phyloP scores from a whole-genome alignment of 2,113 vertebrate genomes.

The Pimephales promelas region DNA sequence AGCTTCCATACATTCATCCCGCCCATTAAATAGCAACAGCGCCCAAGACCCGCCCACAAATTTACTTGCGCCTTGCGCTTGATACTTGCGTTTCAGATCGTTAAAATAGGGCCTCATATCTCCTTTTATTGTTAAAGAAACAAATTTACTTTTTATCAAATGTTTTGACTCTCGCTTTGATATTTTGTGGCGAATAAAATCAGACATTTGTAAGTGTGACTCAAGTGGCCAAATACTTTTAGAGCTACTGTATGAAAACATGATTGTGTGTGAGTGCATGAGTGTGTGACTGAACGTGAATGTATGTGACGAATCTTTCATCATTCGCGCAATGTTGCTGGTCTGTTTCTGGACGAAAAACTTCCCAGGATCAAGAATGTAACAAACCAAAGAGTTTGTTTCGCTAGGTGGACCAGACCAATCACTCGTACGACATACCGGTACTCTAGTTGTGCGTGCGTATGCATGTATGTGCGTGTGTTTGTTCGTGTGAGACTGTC shows the following conservation, averaged over 20 bases:
- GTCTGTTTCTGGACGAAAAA: not conserved
- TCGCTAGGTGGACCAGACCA: not conserved
- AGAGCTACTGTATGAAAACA: constrained; percentile 17
- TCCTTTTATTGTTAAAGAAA: not conserved
- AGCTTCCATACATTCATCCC: no score
- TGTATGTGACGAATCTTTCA: not conserved
- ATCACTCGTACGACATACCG: not conserved
- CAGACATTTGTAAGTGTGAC: not conserved
- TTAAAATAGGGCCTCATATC: no score
- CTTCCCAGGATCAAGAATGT: constrained; percentile 1
- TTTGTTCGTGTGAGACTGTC: not conserved
- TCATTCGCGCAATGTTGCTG: not conserved
- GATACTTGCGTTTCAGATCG: no score
- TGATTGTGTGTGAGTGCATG: not conserved
- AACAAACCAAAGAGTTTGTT: constrained; percentile 15
- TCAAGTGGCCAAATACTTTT: not conserved
- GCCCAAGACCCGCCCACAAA: no score
- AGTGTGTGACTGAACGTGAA: not conserved
- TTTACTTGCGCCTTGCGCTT: no score
- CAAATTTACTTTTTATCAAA: not conserved
- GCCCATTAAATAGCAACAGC: no score
- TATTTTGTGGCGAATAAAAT: not conserved
- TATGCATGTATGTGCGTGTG: not conserved
- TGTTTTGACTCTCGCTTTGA: no score
- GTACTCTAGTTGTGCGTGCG: not conserved